These are phyloP conservation scores for Heliocidaris erythrogramma DNA, from an alignment of 35 echinoderm and acorn worm species.

Conservation along the genomic window DNA sequence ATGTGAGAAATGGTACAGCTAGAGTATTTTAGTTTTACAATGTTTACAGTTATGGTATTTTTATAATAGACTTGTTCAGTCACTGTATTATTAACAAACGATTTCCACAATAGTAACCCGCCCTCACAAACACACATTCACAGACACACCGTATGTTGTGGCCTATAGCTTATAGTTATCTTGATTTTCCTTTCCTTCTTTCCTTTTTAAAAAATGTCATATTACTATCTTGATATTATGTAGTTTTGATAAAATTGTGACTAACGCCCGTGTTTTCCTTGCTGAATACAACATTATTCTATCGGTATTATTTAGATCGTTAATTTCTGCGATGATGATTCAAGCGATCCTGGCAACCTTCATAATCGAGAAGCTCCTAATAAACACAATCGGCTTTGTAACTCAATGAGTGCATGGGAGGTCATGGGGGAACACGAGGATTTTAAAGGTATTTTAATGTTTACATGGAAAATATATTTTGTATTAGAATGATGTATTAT, in stretches of 20 bases:
- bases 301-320: constrained; percentile 36
- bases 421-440: constrained; percentile 57
- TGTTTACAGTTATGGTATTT: no score
- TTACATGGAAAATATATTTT: no score
- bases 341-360: constrained; percentile 16
- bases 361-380: constrained; percentile 67
- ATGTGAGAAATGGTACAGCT: no score
- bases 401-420: neutral
- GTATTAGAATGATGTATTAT: no score
- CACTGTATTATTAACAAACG: neutral
- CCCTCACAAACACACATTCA: neutral
- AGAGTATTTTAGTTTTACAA: no score
- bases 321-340: constrained; percentile 67
- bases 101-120: no score
- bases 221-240: neutral
- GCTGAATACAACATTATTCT: neutral
- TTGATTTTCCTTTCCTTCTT: neutral
- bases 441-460: constrained; percentile 49
- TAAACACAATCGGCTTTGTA: constrained; percentile 67
- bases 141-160: neutral
- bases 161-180: neutral
- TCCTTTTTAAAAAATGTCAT: no score
- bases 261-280: neutral
- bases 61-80: no score
- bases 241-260: neutral